Evolutionary conservation across 1,140 invertebrate species (phyloP).

Genomic region (Drosophila pseudoananassae): DNA sequence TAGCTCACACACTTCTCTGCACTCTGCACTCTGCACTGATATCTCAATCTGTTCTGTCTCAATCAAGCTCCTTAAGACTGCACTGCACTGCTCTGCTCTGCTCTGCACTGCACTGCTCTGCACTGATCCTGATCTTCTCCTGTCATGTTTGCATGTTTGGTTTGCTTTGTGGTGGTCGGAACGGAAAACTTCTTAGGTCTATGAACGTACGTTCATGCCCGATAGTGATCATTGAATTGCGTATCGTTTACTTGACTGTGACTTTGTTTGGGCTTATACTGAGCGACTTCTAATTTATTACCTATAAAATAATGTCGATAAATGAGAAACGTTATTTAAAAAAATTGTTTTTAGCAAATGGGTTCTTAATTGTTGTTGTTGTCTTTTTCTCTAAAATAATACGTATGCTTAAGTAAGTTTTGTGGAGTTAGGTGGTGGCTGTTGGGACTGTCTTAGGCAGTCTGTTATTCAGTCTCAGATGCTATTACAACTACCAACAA

Average conservation of each 20-base stretch:
- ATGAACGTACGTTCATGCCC: constrained; percentile 70
- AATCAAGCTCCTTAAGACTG: constrained; percentile 50
- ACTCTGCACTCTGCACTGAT: constrained; percentile 18
- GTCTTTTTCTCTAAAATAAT: constrained; percentile 32
- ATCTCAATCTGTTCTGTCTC: constrained; percentile 42
- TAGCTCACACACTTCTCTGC: constrained; percentile 28
- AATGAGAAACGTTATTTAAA: constrained; percentile 78
- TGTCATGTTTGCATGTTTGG: constrained; percentile 73
- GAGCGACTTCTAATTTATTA: constrained; percentile 81
- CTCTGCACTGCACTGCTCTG: constrained; percentile 57
- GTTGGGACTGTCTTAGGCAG: constrained; percentile 23
- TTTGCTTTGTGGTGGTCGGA: constrained; percentile 73
- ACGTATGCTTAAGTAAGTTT: constrained; percentile 31
- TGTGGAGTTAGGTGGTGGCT: constrained; percentile 14
- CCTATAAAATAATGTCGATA: constrained; percentile 83
- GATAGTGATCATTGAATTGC: constrained; percentile 69
- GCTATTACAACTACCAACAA: constrained; percentile 38
- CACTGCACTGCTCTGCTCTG: constrained; percentile 45
- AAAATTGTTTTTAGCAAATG: constrained; percentile 31
- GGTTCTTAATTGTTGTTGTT: constrained; percentile 25
- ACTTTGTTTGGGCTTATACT: constrained; percentile 73
- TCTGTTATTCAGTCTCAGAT: constrained; percentile 39
- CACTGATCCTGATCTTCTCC: constrained; percentile 69
- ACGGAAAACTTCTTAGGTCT: constrained; percentile 78
- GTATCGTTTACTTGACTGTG: constrained; percentile 82